A percentile compares a stretch with the other conserved stretches of the same genome.
Evolutionary conservation across 2,797 vertebrate species (phyloP).

Genomic region (Lithobates pipiens): DNA sequence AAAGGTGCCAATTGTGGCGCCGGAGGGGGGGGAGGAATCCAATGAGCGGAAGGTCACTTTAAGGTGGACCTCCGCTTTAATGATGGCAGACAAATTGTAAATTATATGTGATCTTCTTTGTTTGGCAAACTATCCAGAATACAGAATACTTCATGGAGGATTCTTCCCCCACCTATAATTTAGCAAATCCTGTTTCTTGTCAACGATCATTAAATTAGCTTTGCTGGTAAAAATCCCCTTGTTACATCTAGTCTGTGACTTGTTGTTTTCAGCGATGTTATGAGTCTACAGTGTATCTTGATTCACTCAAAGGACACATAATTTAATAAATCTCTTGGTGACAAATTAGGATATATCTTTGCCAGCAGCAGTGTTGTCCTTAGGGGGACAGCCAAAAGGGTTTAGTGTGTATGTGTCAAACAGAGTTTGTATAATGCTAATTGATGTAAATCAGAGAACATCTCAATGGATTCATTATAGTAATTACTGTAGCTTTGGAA

Average conservation of each 20-base stretch:
- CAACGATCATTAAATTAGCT: slow-evolving; percentile 27
- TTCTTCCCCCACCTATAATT: neutral
- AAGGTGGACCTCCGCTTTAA: too few relatives aligned
- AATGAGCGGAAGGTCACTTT: too few relatives aligned
- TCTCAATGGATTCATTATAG: slow-evolving; percentile 47
- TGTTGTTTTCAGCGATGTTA: slow-evolving; percentile 26
- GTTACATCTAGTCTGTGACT: neutral
- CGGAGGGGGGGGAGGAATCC: too few relatives aligned
- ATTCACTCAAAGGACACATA: slow-evolving; percentile 26
- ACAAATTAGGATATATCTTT: slow-evolving; percentile 44
- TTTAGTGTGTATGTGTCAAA: slow-evolving; percentile 18
- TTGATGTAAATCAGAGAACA: slow-evolving; percentile 51
- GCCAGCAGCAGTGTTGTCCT: neutral
- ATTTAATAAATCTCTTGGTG: slow-evolving; percentile 57
- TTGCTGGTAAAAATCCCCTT: slow-evolving; percentile 12
- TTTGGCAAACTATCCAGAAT: neutral
- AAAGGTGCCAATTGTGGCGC: too few relatives aligned
- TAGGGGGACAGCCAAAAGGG: slow-evolving; percentile 9
- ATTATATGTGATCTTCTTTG: neutral
- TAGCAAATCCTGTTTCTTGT: neutral
- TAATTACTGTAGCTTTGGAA: neutral
- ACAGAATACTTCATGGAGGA: neutral
- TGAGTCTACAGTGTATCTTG: slow-evolving; percentile 4
- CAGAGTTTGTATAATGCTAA: slow-evolving; percentile 46
- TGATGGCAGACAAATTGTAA: neutral